A percentile compares a stretch with the other conserved stretches of the same genome.
Evolutionary conservation across 2,797 vertebrate species (phyloP).

Genomic region (Toxotes lorentzi): DNA sequence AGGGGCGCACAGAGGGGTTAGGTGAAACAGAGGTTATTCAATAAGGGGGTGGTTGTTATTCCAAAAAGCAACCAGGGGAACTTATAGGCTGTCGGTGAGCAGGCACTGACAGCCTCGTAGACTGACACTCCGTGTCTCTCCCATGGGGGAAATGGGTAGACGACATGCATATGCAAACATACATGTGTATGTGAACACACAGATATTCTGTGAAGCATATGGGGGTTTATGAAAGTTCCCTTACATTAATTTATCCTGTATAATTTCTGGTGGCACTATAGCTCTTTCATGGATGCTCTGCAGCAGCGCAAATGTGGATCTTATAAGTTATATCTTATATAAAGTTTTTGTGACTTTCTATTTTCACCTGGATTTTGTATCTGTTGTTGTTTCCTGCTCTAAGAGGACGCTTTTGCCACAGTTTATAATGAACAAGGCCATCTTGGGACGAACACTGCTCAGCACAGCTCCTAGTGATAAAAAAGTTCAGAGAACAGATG

Average conservation of each 20-base stretch:
- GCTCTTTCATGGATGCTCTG: not conserved
- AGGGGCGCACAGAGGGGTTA: slow-evolving; percentile 67
- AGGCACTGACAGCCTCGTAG: slow-evolving; percentile 84
- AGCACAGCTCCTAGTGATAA: not conserved
- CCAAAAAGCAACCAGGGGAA: slow-evolving; percentile 75
- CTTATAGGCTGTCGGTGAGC: slow-evolving; percentile 84
- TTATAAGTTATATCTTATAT: not conserved
- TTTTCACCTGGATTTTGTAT: not conserved
- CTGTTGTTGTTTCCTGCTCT: not conserved
- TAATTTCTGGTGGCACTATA: not conserved
- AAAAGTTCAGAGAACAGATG: not conserved
- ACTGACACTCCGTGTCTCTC: slow-evolving; percentile 81
- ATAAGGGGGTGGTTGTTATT: slow-evolving; percentile 83
- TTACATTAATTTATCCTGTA: not conserved
- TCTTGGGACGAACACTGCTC: not conserved
- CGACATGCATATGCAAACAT: slow-evolving; percentile 67
- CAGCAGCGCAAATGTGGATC: not conserved
- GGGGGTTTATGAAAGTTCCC: slow-evolving; percentile 26
- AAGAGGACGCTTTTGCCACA: too few relatives aligned
- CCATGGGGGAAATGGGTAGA: slow-evolving; percentile 67
- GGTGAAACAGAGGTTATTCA: slow-evolving; percentile 83
- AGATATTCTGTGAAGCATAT: slow-evolving; percentile 39
- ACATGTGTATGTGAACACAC: slow-evolving; percentile 48
- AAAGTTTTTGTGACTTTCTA: not conserved
- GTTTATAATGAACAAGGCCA: not conserved